Evolutionary conservation across 53 echinoderm and acorn worm genomes (phyloP).

Genomic region (Patiria pectinifera): DNA sequence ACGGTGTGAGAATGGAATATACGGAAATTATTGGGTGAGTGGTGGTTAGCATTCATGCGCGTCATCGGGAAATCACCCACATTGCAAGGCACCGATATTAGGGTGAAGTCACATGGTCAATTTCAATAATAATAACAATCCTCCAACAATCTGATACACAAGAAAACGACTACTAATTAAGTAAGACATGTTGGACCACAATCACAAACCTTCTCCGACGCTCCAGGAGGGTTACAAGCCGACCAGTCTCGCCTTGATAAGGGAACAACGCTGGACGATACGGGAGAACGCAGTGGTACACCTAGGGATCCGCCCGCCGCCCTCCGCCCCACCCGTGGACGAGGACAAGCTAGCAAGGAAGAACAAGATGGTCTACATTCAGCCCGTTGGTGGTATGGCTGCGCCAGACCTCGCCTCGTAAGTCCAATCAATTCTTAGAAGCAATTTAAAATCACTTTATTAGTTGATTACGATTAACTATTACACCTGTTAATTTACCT

Average conservation of each 20-base stretch:
- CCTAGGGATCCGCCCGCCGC: background rate
- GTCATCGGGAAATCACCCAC: constrained; percentile 1
- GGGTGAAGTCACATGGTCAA: background rate
- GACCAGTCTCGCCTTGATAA: background rate
- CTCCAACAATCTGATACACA: background rate
- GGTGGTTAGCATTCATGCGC: background rate
- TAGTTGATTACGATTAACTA: too few relatives aligned
- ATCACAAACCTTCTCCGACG: background rate
- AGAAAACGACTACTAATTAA: background rate
- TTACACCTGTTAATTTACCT: too few relatives aligned
- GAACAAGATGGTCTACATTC: constrained; percentile 11
- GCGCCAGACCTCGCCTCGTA: constrained; percentile 66
- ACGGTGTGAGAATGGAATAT: background rate
- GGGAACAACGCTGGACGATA: background rate
- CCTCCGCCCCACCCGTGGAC: background rate
- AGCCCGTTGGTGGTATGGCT: constrained; percentile 22
- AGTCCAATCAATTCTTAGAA: constrained; percentile 8
- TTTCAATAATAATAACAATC: constrained; percentile 6
- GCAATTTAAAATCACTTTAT: too few relatives aligned
- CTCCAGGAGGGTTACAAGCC: background rate
- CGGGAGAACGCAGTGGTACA: background rate
- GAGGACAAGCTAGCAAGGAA: background rate
- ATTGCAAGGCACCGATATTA: background rate
- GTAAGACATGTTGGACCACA: background rate
- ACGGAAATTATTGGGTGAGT: constrained; percentile 22